Conservation (phyloP, 1,140 invertebrate genomes). For the Ooceraea biroi region DNA sequence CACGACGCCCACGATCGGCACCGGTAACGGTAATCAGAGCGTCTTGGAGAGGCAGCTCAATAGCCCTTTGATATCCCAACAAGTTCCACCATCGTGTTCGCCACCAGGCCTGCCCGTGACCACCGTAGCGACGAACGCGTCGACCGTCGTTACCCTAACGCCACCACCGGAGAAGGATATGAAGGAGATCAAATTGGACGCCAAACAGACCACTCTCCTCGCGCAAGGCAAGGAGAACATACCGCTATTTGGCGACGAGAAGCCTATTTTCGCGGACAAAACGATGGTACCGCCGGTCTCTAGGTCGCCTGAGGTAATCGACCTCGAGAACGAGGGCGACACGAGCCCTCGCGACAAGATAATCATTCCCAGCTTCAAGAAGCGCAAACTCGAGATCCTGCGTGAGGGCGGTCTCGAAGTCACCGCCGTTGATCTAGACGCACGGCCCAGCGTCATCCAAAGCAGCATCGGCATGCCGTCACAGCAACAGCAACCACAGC, state of each 20-base stretch:
- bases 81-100: slow-evolving; percentile 79
- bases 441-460: slow-evolving; percentile 80
- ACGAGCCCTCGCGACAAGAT: slow-evolving; percentile 82
- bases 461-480: slow-evolving; percentile 24
- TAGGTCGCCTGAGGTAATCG: slow-evolving; percentile 89
- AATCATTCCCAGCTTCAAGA: slow-evolving; percentile 87
- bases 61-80: slow-evolving; percentile 83
- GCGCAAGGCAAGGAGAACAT: slow-evolving; percentile 88
- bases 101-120: slow-evolving; percentile 78
- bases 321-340: slow-evolving; percentile 86
- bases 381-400: slow-evolving; percentile 91
- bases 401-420: slow-evolving; percentile 91
- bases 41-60: slow-evolving; percentile 84
- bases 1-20: slow-evolving; percentile 77
- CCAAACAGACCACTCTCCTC: slow-evolving; percentile 83
- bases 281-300: slow-evolving; percentile 78
- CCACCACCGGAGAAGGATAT: slow-evolving; percentile 84
- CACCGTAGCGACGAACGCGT: slow-evolving; percentile 82
- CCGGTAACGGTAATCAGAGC: slow-evolving; percentile 74
- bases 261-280: slow-evolving; percentile 81
- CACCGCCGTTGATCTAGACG: slow-evolving; percentile 87
- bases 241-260: slow-evolving; percentile 83
- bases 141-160: slow-evolving; percentile 82
- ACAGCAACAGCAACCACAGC: slow-evolving; percentile 75
- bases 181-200: slow-evolving; percentile 82